Evolutionary conservation across 2,113 vertebrate genomes (phyloP), one percentile per base, ranked within the genome.

Genomic region (Panthera uncia): DNA sequence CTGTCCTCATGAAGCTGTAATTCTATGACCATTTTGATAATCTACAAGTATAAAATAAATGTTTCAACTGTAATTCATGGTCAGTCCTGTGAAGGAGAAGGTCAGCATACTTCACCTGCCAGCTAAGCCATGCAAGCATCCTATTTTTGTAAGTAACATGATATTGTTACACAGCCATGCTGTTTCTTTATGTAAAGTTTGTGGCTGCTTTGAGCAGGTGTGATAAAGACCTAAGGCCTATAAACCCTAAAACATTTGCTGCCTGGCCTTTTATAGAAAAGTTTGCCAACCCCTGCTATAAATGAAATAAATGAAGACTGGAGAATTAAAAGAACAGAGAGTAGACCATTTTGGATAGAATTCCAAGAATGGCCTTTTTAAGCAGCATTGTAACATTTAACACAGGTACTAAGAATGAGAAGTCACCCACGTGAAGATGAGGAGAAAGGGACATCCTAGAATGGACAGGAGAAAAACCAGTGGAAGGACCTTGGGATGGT

Each of bases 251-350:
- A 63, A 27, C 66, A 79, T 33, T 74, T 74, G 27, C 19, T 25
- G 4, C 14, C 41, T 74, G 12, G 11, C 0, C 50, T 31, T 61
- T 86, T 61, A 55, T 9, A 76, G 23, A 79, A 74, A 31, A 4
- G 1, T 0, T 69, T 41, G 11, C 7, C 27, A 85, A 29, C 11
- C 3, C 10, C 45, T 65, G 11, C 16, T 33, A 11, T 65, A 68
- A 91, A 63, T 19, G 74, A 68, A 78, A 91, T 29, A 97, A 83
- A 52, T n/a, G 6, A 69, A n/a, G 63, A 81, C 1, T 31, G 55
- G 18, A 80, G 41, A 76, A 29, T 41, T 29, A 33, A 71, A 80
- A 19, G 25, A 89, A n/a, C 10, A 33, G 19, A 57, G 71, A 80
- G 2, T 21, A 73, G 29, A 4, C 5, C 4, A 83, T 10, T 5